Evolutionary conservation across 1,140 invertebrate genomes (phyloP), one percentile per base, ranked within the genome.

Genomic region (Marisa cornuarietis): DNA sequence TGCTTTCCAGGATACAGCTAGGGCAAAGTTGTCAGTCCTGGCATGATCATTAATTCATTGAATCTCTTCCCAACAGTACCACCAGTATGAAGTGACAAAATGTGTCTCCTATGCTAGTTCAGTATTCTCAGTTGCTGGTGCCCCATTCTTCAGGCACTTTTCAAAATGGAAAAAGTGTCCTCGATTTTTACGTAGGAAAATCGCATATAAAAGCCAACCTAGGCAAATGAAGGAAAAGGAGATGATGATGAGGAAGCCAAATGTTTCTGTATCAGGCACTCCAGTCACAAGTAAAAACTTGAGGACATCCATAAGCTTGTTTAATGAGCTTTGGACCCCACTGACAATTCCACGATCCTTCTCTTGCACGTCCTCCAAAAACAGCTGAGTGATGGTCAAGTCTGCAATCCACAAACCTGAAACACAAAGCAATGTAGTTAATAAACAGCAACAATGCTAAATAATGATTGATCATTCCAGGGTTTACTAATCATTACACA

Each of bases 361-460:
- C 81, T 93, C 93, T 20, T 83, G 83, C 11, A 93, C 91, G 16
- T 85, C 85, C 83, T 94, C 92, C 85, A 94, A 92, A 83, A 94
- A 90, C n/a, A 93, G 88, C 84, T 94, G 93, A 42, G 92, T 93
- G 20, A 94, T 91, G 6, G 91, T 89, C n/a, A 94, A 84, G 86
- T 94, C 93, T 9, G 92, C 90, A 66, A 93, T 88, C 93, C 93
- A 94, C 20, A 94, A 82, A 65, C 92, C 91, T 85, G 84, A 14
- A 85, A 66, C 52, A 79, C 11, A 73, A 18, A 62, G 1, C 20
- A 61, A 72, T 54, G 69, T 14, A 63, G 16, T 63, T 52, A 65
- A 22, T 63, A 76, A 22, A n/a, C 26, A 14, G 24, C 26, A 26
- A 77, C 22, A 77, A 76, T 22, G 24, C n/a, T 51, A 54, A 31